Conservation (phyloP, 2,888 invertebrate genomes). For the Leptinotarsa tumamoca region DNA sequence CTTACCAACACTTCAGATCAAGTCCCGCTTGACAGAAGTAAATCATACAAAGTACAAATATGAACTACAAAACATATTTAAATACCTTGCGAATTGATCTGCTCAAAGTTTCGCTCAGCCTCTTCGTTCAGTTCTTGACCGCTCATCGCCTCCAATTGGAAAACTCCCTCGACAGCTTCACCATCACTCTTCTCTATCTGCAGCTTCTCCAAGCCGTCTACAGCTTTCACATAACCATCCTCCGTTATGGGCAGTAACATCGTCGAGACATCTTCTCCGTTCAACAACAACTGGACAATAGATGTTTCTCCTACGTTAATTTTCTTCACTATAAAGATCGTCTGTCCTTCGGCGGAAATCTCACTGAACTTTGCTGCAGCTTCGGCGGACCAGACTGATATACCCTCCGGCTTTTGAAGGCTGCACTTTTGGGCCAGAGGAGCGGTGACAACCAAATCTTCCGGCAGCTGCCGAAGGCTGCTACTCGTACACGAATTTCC, state of each 20-base stretch:
- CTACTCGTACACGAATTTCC: slow-evolving; percentile 76
- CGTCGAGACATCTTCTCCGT: slow-evolving; percentile 75
- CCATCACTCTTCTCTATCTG: slow-evolving; percentile 47
- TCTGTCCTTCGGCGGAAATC: slow-evolving; percentile 76
- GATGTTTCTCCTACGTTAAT: slow-evolving; percentile 76
- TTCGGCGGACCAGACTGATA: slow-evolving; percentile 73
- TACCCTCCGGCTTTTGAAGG: slow-evolving; percentile 67
- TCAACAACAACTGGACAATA: slow-evolving; percentile 72
- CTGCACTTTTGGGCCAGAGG: slow-evolving; percentile 76
- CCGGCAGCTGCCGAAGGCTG: slow-evolving; percentile 73
- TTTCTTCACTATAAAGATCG: slow-evolving; percentile 77
- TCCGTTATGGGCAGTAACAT: slow-evolving; percentile 66
- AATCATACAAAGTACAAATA: neutral
- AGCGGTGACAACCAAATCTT: slow-evolving; percentile 70
- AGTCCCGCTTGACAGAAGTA: neutral
- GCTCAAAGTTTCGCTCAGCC: slow-evolving; percentile 38
- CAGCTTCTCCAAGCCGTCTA: slow-evolving; percentile 67
- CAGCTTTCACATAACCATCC: slow-evolving; percentile 73
- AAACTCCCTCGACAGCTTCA: slow-evolving; percentile 36
- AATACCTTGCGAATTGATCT: slow-evolving; percentile 44
- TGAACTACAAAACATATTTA: slow-evolving; percentile 22
- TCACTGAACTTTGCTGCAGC: slow-evolving; percentile 77
- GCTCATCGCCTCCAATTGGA: slow-evolving; percentile 49
- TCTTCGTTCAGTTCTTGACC: slow-evolving; percentile 62
- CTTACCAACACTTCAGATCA: neutral